Evolutionary conservation across 37 sponge, comb jelly and placozoan genomes (phyloP), one percentile per base, ranked within the genome.

Genomic region (Dysidea cf. avara): DNA sequence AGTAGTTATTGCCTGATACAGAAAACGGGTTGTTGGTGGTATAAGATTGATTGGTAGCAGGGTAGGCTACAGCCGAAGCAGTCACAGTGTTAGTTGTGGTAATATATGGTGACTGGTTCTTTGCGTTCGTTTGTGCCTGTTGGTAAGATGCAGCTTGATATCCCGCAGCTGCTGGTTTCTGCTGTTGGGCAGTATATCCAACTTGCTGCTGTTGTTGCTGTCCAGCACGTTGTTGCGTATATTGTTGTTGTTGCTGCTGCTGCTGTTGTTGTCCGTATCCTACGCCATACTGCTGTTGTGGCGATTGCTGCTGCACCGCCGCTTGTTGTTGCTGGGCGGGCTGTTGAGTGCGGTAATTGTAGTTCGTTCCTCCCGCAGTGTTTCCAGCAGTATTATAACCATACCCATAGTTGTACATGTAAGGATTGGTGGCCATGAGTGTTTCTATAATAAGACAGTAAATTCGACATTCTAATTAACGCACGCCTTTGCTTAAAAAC

Each of bases 211-310:
- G 40, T 58, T 37, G 46, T 24, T 13, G 43, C n/a, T 26, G 20
- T 6, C 46, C 61, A 35, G 43, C 26, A 21, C 25, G 18, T 51
- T 34, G 61, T 58, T 58, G 40, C 58, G 40, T 22, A 58, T 59
- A n/a, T 40, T 39, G 72, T 34, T 65, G 74, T 20, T 48, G 59
- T 26, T 81, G 72, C 29, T 66, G 65, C 29, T 78, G 68, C 34
- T 48, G 36, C 66, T 76, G 77, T 64, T 71, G 72, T 48, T 68
- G 68, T 16, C 82, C 82, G 29, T 73, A 81, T 0, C 82, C 82
- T 47, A 73, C 72, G 16, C 82, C 56, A 54, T 81, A 81, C 59
- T 81, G 74, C 56, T 81, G 72, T 1, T 43, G 46, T 43, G 46
- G 46, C 9, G 46, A 43, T 43, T 43, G 46, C 9, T 43, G 46